Evolutionary conservation across 2,113 vertebrate genomes (phyloP).

Genomic region (Oenanthe oenanthe): DNA sequence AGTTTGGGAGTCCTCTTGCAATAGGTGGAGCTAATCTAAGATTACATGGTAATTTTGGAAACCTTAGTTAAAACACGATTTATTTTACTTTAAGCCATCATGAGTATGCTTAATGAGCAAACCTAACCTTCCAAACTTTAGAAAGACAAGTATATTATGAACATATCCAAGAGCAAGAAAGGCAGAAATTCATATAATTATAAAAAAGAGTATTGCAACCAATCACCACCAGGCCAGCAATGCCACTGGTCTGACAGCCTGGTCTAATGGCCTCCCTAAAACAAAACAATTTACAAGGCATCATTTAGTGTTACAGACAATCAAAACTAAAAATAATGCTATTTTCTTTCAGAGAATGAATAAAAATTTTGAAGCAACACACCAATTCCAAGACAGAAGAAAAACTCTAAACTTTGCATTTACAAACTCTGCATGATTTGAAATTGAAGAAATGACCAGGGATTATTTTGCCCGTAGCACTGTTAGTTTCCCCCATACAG

Average conservation of each 20-base stretch:
- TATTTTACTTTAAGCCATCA: background rate
- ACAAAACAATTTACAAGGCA: background rate
- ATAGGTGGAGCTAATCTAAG: background rate
- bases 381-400: background rate
- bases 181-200: background rate
- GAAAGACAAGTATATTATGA: background rate
- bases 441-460: conserved; percentile 15
- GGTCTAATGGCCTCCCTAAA: background rate
- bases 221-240: background rate
- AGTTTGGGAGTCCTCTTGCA: background rate
- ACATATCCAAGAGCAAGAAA: background rate
- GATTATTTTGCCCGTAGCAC: conserved; percentile 43
- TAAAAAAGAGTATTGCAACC: background rate
- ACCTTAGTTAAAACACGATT: background rate
- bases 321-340: background rate
- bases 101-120: background rate
- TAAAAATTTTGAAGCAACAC: background rate
- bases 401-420: background rate
- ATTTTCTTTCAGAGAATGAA: background rate
- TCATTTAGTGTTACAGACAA: background rate
- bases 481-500: conserved; percentile 16
- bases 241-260: fast-evolving
- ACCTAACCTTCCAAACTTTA: background rate
- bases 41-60: background rate
- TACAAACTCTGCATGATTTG: background rate